Conservation (phyloP, 2,888 invertebrate species). For the Adelphocoris suturalis region DNA sequence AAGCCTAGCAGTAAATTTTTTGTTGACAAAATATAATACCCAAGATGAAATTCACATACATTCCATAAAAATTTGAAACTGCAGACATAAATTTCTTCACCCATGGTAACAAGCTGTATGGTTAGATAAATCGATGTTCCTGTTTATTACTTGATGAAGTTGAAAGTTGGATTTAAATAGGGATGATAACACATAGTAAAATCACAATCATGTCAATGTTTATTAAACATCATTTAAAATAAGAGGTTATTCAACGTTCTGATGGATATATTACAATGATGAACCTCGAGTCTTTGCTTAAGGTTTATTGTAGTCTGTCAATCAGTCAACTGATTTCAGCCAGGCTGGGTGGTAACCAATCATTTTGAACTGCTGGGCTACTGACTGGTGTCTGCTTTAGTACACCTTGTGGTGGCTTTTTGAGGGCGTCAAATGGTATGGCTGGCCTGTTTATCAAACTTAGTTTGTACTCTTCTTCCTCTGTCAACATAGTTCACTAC, state of each 20-base stretch:
- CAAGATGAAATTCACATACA: too few relatives aligned
- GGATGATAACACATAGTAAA: too few relatives aligned
- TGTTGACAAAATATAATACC: too few relatives aligned
- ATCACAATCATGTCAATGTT: background rate
- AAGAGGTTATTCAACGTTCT: background rate
- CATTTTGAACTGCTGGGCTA: slow-evolving; percentile 89
- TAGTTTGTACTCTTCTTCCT: slow-evolving; percentile 83
- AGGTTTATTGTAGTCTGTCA: slow-evolving; percentile 44
- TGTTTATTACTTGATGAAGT: too few relatives aligned
- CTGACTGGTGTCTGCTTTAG: slow-evolving; percentile 84
- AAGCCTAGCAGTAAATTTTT: too few relatives aligned
- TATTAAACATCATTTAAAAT: background rate
- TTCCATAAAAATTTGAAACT: too few relatives aligned
- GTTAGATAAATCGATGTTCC: too few relatives aligned
- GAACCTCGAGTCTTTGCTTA: background rate
- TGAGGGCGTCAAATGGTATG: slow-evolving; percentile 87
- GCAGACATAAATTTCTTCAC: too few relatives aligned
- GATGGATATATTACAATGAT: background rate
- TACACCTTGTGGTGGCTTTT: slow-evolving; percentile 85
- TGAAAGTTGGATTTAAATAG: too few relatives aligned
- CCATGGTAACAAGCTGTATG: too few relatives aligned
- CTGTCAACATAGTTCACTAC: slow-evolving; percentile 34
- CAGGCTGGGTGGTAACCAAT: slow-evolving; percentile 77
- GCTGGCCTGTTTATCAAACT: slow-evolving; percentile 86
- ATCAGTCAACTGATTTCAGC: slow-evolving; percentile 68